Evolutionary conservation across 2,113 vertebrate species (phyloP), one percentile per base, ranked within the genome.

Genomic region (Rostratula benghalensis): DNA sequence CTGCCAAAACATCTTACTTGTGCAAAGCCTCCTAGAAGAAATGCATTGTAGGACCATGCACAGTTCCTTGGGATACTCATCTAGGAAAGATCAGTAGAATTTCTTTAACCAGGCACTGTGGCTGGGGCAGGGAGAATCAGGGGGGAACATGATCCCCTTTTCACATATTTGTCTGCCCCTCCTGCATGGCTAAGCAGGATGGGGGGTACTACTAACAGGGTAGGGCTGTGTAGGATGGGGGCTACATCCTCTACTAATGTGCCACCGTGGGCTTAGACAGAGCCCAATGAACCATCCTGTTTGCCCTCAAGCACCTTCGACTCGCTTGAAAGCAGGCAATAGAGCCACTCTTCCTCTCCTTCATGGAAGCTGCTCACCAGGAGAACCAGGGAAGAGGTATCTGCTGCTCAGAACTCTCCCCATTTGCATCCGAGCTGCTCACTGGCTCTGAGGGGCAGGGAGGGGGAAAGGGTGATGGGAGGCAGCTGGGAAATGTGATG

Each of bases 401-500:
- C 71, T 90, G 90, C 92, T 94, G 92, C 88, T 86, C 11, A 30
- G 76, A 77, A 64, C 56, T 87, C 73, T 88, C 79, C 30, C 35
- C 0, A 22, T 89, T 87, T 78, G 53, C 83, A 81, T 83, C 77
- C 0, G 31, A 89, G 83, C 73, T 82, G 64, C 87, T 96, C 2
- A 1, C 65, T 78, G 93, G 90, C 83, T 90, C 83, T 39, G 92
- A 89, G 83, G 86, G 87, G 77, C 70, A 73, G 91, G 81, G 81
- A 94, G 91, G 91, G 94, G 84, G 89, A 97, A 93, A 93, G 89
- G 90, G 65, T 96, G 95, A 97, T 84, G 94, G 83, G 86, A 95
- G 88, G 94, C 96, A 97, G 96, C 95, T 96, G 95, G 94, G 92
- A 88, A 97, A 96, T 84, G 76, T 56, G 83, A 87, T 95, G 95